Evolutionary conservation across 2,113 vertebrate species (phyloP).

Genomic region (Ciconia maguari): DNA sequence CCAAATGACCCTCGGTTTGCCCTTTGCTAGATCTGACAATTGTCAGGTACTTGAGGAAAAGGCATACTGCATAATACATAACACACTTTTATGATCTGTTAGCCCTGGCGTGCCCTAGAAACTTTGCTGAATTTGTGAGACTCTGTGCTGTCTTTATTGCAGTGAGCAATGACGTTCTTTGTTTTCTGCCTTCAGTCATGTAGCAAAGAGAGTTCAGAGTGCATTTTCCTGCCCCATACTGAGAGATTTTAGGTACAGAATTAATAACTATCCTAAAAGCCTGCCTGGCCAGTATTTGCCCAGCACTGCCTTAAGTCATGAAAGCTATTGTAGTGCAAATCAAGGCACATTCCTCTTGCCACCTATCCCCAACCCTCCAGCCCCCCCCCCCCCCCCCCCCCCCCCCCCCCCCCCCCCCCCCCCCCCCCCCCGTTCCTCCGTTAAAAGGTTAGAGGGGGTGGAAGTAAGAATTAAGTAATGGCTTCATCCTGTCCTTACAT

Average conservation of each 20-base stretch:
- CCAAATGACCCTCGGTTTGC: background rate
- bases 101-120: background rate
- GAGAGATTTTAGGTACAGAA: background rate
- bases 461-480: background rate
- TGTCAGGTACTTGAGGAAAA: background rate
- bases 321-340: background rate
- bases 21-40: background rate
- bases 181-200: background rate
- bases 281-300: background rate
- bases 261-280: background rate
- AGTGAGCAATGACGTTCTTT: background rate
- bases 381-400: fast-evolving
- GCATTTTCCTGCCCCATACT: background rate
- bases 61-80: background rate
- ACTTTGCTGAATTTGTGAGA: background rate
- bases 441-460: background rate
- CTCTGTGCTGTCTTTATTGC: background rate
- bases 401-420: fast-evolving
- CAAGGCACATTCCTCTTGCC: background rate
- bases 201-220: background rate
- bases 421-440: fast-evolving
- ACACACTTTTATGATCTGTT: background rate
- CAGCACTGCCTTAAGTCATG: background rate
- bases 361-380: background rate
- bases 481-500: background rate